Evolutionary conservation across 2,113 vertebrate species (phyloP).

Genomic region (Gnathonemus echidnorhynchus): DNA sequence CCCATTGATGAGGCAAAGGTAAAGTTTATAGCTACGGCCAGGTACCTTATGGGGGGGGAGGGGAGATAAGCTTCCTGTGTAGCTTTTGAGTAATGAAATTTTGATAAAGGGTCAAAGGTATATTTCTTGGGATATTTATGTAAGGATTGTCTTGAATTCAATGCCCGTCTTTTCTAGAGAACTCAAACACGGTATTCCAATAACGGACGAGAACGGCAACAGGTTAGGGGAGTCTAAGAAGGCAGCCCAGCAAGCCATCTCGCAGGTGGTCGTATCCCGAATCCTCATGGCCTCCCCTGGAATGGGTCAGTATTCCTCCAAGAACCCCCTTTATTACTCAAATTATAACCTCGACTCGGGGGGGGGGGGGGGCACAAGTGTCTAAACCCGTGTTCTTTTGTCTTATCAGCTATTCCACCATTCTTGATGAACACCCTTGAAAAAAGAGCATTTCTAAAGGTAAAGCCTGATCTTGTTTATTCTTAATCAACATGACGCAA

Average conservation of each 20-base stretch:
- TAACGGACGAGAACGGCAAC: constrained; percentile 83
- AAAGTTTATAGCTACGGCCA: constrained; percentile 27
- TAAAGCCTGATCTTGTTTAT: constrained; percentile 30
- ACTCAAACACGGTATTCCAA: constrained; percentile 82
- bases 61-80: background rate
- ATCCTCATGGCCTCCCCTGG: constrained; percentile 96
- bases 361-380: background rate
- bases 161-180: constrained; percentile 59
- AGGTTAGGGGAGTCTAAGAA: constrained; percentile 85
- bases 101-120: background rate
- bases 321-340: background rate
- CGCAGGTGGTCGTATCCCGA: constrained; percentile 89
- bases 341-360: background rate
- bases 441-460: constrained; percentile 93
- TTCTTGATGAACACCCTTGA: constrained; percentile 97
- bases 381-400: background rate
- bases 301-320: constrained; percentile 75
- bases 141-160: background rate
- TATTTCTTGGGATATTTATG: background rate
- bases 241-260: constrained; percentile 88
- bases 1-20: constrained; percentile 97
- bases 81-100: background rate
- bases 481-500: background rate
- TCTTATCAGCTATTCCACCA: constrained; percentile 79
- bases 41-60: background rate